phyloP scores from a whole-genome alignment of 2,888 invertebrate genomes.

The Schrankia costaestrigalis region DNA sequence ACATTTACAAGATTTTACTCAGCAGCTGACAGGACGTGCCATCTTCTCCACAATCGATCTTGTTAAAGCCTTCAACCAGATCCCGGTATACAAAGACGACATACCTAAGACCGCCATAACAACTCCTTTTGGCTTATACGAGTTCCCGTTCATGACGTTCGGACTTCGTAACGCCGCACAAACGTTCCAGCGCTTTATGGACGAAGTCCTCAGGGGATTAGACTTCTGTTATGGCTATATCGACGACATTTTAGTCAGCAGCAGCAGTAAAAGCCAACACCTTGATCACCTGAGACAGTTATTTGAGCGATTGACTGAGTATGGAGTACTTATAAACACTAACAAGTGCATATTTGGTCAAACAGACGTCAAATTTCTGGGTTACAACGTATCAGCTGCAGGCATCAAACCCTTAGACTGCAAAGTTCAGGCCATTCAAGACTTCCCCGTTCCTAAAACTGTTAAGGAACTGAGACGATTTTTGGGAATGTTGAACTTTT shows the following conservation, averaged over 20 bases:
- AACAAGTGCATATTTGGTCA: conserved; percentile 5
- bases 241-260: conserved; percentile 5
- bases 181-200: conserved; percentile 2
- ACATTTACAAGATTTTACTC: conserved; percentile 5
- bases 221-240: conserved; percentile 3
- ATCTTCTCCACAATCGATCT: conserved; percentile 2
- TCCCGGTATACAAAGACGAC: background rate
- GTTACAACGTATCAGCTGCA: background rate
- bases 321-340: conserved; percentile 7
- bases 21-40: conserved; percentile 1
- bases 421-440: background rate
- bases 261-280: background rate
- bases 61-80: conserved; percentile 4
- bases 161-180: background rate
- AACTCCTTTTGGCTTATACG: conserved; percentile 1
- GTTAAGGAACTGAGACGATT: background rate
- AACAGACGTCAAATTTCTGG: conserved; percentile 1
- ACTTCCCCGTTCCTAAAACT: conserved; percentile 1
- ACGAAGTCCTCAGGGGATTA: conserved; percentile 1
- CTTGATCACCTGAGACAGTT: conserved; percentile 1
- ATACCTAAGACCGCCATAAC: conserved; percentile 4
- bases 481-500: background rate
- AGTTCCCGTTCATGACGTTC: conserved; percentile 1
- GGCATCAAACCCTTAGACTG: conserved; percentile 1
- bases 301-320: conserved; percentile 1